Evolutionary conservation across 1,140 invertebrate genomes (phyloP).

Genomic region (Drosophila elegans): DNA sequence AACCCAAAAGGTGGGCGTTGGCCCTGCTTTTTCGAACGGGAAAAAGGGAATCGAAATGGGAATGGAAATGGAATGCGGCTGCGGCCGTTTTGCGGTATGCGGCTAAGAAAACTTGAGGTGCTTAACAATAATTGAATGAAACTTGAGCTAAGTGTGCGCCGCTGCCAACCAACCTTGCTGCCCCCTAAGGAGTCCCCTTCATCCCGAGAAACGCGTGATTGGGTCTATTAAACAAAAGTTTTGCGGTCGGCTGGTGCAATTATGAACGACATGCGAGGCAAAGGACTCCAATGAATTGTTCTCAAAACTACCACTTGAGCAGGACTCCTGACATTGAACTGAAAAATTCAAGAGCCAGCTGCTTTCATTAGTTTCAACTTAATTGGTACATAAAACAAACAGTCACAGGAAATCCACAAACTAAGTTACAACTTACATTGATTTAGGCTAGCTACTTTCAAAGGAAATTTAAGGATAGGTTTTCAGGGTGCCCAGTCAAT

Average conservation of each 20-base stretch:
- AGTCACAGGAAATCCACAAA: not conserved
- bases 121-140: conserved; percentile 83
- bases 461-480: not conserved
- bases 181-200: conserved; percentile 2
- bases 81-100: conserved; percentile 67
- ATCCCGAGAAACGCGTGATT: conserved; percentile 46
- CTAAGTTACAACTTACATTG: not conserved
- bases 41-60: conserved; percentile 13
- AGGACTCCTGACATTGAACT: not conserved
- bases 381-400: not conserved
- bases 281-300: not conserved
- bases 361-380: not conserved
- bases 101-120: conserved; percentile 81
- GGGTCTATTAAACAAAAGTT: conserved; percentile 81
- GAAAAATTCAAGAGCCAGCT: not conserved
- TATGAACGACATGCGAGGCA: conserved; percentile 37
- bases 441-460: not conserved
- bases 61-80: conserved; percentile 1
- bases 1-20: conserved; percentile 6
- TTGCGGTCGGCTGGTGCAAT: conserved; percentile 60
- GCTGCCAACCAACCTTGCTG: not conserved
- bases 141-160: conserved; percentile 73
- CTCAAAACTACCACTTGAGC: conserved; percentile 7
- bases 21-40: conserved; percentile 6
- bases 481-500: not conserved